Conservation (phyloP, 2,113 vertebrate genomes). For the Morphnarchus princeps region DNA sequence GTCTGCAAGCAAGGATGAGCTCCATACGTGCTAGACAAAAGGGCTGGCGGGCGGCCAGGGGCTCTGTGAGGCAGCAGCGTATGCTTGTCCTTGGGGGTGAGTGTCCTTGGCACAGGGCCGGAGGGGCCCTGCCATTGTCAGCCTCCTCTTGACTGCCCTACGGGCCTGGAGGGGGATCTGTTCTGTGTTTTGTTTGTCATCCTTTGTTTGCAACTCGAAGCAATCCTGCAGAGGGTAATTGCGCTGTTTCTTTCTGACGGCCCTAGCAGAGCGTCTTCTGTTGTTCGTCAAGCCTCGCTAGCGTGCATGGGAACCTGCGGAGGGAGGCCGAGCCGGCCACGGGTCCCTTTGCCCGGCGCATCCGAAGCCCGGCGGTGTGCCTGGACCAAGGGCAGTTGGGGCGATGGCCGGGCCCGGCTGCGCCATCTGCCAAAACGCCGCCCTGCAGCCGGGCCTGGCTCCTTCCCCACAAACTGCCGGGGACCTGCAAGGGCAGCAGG, state of each 20-base stretch:
- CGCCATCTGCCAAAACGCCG: fast-evolving
- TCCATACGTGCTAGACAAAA: conserved; percentile 57
- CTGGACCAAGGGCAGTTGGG: not conserved
- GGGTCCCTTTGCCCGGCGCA: not conserved
- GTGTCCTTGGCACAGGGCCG: conserved; percentile 9
- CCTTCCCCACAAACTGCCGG: fast-evolving
- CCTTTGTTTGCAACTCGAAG: conserved; percentile 55
- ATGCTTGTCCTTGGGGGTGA: conserved; percentile 35
- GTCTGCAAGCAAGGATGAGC: conserved; percentile 10
- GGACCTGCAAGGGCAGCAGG: not conserved
- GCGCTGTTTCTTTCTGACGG: conserved; percentile 1
- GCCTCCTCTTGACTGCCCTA: not conserved
- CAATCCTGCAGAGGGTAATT: conserved; percentile 21
- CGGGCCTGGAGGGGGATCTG: conserved; percentile 34
- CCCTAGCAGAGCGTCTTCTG: conserved; percentile 29
- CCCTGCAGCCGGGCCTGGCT: not conserved
- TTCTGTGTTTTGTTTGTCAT: conserved; percentile 46
- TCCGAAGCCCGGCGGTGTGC: fast-evolving
- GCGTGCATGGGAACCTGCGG: not conserved
- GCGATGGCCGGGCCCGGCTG: fast-evolving
- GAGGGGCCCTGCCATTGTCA: conserved; percentile 52
- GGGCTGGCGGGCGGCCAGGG: not conserved
- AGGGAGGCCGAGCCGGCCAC: not conserved
- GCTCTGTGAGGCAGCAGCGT: conserved; percentile 22
- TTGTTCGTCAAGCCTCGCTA: not conserved